A percentile compares a stretch with the other conserved stretches of the same genome.
Conservation (phyloP, 1,140 invertebrate genomes). For the Whitmania pigra region DNA sequence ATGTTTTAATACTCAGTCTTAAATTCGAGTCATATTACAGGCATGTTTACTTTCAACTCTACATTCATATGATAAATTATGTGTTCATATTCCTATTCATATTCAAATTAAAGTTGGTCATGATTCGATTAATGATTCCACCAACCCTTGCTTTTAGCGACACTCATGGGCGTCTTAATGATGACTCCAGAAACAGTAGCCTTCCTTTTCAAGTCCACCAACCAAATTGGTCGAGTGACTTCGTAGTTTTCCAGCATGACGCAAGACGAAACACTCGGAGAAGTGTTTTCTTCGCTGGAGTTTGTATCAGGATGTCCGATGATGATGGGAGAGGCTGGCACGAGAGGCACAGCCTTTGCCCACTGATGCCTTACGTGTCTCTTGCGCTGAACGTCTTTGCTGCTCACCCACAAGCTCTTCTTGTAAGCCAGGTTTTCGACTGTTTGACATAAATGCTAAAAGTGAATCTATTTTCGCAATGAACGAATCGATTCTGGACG, state of each 20-base stretch:
- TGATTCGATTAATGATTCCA: too few relatives aligned
- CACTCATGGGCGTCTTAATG: slow-evolving; percentile 42
- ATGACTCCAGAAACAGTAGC: slow-evolving; percentile 43
- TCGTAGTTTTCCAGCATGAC: slow-evolving; percentile 50
- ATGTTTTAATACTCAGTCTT: too few relatives aligned
- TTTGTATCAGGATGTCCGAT: slow-evolving; percentile 43
- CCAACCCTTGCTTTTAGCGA: too few relatives aligned
- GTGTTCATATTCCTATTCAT: too few relatives aligned
- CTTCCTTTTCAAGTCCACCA: slow-evolving; percentile 46
- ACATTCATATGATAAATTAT: too few relatives aligned
- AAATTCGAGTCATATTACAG: too few relatives aligned
- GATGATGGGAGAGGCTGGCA: slow-evolving; percentile 35
- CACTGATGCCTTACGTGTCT: slow-evolving; percentile 34
- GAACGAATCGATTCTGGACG: background rate
- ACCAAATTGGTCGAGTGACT: slow-evolving; percentile 47
- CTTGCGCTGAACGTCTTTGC: slow-evolving; percentile 44
- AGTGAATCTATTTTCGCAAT: background rate
- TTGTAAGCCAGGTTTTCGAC: slow-evolving; percentile 49
- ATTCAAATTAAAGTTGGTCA: too few relatives aligned
- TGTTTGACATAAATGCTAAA: slow-evolving; percentile 26
- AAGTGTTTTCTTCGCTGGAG: slow-evolving; percentile 31
- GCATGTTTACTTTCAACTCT: too few relatives aligned
- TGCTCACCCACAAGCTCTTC: slow-evolving; percentile 47
- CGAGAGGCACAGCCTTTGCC: slow-evolving; percentile 39
- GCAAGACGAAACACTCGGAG: slow-evolving; percentile 34